phyloP scores from a whole-genome alignment of 2,113 vertebrate species.

The Grallaria varia region DNA sequence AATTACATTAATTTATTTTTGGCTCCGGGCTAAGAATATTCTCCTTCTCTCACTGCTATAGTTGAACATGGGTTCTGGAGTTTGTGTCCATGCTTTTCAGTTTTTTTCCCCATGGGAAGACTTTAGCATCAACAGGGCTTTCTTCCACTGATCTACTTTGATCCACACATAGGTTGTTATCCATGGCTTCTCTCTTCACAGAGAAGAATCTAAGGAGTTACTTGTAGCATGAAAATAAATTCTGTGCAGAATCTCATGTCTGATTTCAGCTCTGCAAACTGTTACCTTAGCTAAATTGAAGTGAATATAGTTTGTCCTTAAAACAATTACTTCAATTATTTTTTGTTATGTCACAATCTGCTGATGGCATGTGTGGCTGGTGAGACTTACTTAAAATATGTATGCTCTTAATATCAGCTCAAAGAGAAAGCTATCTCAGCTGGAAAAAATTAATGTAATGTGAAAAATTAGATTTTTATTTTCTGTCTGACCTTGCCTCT shows the following conservation, averaged over 20 bases:
- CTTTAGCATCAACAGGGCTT: neutral
- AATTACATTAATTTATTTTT: neutral
- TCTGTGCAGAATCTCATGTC: neutral
- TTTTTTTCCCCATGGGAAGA: neutral
- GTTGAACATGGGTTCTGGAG: neutral
- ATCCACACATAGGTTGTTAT: neutral
- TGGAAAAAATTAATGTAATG: neutral
- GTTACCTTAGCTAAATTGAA: neutral
- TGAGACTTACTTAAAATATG: conserved; percentile 3
- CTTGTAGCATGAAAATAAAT: neutral
- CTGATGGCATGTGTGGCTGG: neutral
- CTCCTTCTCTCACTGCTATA: neutral
- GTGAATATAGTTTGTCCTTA: neutral
- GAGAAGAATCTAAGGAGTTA: neutral
- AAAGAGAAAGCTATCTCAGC: neutral
- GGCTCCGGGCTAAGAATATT: neutral
- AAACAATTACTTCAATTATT: conserved; percentile 40
- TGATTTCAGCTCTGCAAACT: neutral
- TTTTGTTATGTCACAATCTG: neutral
- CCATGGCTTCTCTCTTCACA: neutral
- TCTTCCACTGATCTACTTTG: neutral
- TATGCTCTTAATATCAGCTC: neutral
- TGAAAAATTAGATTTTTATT: conserved; percentile 15
- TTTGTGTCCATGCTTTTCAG: neutral
- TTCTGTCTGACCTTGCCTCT: neutral